Evolutionary conservation across 2,113 vertebrate genomes (phyloP), one percentile per base, ranked within the genome.

Genomic region (Carollia perspicillata): DNA sequence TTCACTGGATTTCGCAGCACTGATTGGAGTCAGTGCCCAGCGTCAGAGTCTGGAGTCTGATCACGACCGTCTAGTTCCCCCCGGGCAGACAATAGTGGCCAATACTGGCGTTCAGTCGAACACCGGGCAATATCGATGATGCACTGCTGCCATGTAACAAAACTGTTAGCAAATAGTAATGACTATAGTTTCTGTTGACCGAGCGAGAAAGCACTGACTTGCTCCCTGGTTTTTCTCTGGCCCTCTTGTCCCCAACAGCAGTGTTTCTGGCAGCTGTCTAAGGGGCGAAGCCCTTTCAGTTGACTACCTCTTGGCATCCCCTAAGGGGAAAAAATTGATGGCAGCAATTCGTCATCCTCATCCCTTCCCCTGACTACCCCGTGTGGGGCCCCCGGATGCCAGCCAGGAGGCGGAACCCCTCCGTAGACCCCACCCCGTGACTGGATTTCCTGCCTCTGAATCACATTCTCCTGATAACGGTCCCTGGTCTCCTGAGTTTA

Each of bases 371-470:
- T 30, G 9, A 55, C 78, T 26, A 4, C 17, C 30, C 47, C 1
- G 6, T n/a, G 58, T 26, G 72, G 55, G 51, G 44, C 16, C 47
- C 9, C 28, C 16, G 10, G 2, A 44, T 37, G 28, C 49, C 69
- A 4, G n/a, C 1, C 11, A 9, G 22, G 84, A 33, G 66, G n/a
- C 18, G 42, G 87, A 42, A 65, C 18, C n/a, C 78, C 84, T 28
- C 37, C 1, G 18, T 6, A 49, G 35, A 23, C 44, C 84, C 95
- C 75, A 80, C 75, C 92, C 47, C 65, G 35, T 89, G 93, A 86
- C 55, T 93, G 53, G 66, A 63, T 97, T 97, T 97, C 96, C 96
- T 96, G 87, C 42, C 91, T 96, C 89, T 97, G 95, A 97, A 68
- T 92, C 93, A 94, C 28, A 60, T 66, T 93, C 72, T 94, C 80